Conservation (phyloP, 2,113 vertebrate genomes). For the Tachuris rubrigastra region DNA sequence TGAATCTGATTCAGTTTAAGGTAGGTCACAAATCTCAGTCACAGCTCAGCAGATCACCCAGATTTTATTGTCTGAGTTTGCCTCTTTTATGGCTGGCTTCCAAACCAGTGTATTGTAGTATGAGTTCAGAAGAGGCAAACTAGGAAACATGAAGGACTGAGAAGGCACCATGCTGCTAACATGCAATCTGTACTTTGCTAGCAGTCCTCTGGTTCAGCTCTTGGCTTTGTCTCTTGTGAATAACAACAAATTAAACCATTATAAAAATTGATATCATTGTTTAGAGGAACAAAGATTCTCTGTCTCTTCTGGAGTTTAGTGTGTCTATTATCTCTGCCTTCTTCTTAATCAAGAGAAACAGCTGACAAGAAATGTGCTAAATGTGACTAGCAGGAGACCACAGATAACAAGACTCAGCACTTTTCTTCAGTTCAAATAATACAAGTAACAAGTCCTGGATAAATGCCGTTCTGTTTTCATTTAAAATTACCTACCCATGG, state of each 20-base stretch:
- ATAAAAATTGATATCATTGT: slow-evolving; percentile 25
- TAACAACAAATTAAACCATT: slow-evolving; percentile 15
- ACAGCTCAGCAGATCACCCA: slow-evolving; percentile 5
- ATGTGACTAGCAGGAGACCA: not conserved
- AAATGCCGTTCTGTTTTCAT: not conserved
- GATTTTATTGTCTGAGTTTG: slow-evolving; percentile 19
- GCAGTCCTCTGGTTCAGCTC: not conserved
- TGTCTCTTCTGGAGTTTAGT: not conserved
- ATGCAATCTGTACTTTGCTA: not conserved
- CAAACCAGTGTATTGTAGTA: not conserved
- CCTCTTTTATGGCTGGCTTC: slow-evolving; percentile 10
- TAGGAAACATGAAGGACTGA: not conserved
- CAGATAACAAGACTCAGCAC: not conserved
- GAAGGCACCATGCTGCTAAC: slow-evolving; percentile 44
- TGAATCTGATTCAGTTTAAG: slow-evolving; percentile 48
- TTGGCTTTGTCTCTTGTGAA: slow-evolving; percentile 4
- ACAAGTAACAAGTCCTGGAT: not conserved
- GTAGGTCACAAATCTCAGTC: slow-evolving; percentile 37
- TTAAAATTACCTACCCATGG: not conserved
- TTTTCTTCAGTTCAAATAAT: not conserved
- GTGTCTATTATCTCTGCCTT: not conserved
- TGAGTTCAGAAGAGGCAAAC: not conserved
- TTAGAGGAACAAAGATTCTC: slow-evolving; percentile 5
- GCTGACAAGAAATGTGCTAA: not conserved
- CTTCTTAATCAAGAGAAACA: slow-evolving; percentile 21